These are phyloP conservation scores for Athalia circularis DNA, from an alignment of 2,888 invertebrate species.

Conservation along the genomic window DNA sequence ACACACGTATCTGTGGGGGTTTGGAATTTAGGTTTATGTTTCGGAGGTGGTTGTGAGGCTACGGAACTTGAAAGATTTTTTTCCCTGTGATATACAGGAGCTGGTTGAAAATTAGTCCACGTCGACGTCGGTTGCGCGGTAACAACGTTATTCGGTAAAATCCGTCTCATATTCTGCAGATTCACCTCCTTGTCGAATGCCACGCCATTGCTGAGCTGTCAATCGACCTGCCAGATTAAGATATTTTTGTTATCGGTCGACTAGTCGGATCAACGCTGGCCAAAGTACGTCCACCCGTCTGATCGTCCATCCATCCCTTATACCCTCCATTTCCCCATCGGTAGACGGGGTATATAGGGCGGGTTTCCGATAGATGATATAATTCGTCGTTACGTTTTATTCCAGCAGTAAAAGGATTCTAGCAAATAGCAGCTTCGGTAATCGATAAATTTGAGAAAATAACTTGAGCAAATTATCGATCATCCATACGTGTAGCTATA, in stretches of 20 bases:
- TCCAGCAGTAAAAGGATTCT: conserved; percentile 1
- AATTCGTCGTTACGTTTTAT: conserved; percentile 28
- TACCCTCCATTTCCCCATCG: not conserved
- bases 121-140: not conserved
- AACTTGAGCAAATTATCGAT: conserved; percentile 30
- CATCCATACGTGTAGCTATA: too few relatives aligned
- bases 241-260: conserved; percentile 65
- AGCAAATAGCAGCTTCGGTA: conserved; percentile 27
- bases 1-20: too few relatives aligned
- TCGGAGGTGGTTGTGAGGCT: too few relatives aligned
- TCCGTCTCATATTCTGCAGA: conserved; percentile 11
- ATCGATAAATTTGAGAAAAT: conserved; percentile 34
- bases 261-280: conserved; percentile 20
- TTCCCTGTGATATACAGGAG: too few relatives aligned
- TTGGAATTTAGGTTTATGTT: too few relatives aligned
- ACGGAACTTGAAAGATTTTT: too few relatives aligned
- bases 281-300: conserved; percentile 15
- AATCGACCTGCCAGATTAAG: conserved; percentile 66
- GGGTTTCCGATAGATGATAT: conserved; percentile 30
- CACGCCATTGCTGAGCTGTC: conserved; percentile 64
- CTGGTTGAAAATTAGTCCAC: not conserved
- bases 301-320: not conserved
- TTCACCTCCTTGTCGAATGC: conserved; percentile 50
- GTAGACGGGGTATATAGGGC: conserved; percentile 18
- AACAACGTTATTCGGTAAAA: conserved; percentile 19